phyloP scores from a whole-genome alignment of 2,113 vertebrate genomes.

The Sylvietta virens region DNA sequence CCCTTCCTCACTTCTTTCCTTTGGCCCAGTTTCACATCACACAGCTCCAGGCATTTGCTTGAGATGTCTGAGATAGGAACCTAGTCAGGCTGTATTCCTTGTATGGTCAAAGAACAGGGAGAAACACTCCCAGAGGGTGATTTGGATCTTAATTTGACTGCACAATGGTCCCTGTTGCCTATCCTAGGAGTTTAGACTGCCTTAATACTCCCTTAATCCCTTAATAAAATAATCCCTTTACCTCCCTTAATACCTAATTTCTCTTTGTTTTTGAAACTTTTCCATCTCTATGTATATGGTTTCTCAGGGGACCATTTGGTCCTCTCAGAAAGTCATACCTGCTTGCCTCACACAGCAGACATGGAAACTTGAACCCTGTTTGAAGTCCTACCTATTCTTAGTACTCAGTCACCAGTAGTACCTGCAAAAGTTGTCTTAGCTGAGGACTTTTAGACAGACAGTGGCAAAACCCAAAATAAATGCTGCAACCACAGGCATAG shows the following conservation, averaged over 20 bases:
- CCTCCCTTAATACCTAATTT: not conserved
- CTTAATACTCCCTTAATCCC: not conserved
- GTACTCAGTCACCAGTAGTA: not conserved
- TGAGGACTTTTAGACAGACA: not conserved
- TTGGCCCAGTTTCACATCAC: not conserved
- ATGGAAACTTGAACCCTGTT: not conserved
- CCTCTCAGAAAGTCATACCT: not conserved
- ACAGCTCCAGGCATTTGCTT: not conserved
- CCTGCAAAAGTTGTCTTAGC: not conserved
- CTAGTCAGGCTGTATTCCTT: not conserved
- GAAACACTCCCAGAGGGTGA: not conserved
- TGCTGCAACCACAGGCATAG: not conserved
- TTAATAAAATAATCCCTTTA: not conserved
- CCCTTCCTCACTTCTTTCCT: not conserved
- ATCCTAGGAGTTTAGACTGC: not conserved
- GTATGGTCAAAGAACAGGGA: constrained; percentile 1
- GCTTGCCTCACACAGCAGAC: not conserved
- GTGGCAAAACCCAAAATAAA: not conserved
- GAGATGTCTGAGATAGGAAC: constrained; percentile 16
- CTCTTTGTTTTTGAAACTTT: not conserved
- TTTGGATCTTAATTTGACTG: not conserved
- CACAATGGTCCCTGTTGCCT: not conserved
- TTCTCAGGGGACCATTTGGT: not conserved
- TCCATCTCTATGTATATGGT: not conserved
- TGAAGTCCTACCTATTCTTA: not conserved